Percentiles rank a stretch among this genome's conserved stretches.
Evolutionary conservation across 1,140 invertebrate species (phyloP).

Genomic region (Oncopodura yosiiana): DNA sequence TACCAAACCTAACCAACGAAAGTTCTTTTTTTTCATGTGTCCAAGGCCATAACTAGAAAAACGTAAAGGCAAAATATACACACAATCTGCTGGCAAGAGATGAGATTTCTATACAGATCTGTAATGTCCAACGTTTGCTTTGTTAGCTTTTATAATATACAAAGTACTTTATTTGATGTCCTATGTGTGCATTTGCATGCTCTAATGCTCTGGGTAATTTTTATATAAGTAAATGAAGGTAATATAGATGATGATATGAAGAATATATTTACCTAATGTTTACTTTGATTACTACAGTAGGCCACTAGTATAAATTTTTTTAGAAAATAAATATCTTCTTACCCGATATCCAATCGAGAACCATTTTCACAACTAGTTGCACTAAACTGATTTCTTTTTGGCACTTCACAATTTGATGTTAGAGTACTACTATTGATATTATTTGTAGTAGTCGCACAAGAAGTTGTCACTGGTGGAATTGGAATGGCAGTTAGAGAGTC

Average conservation of each 20-base stretch:
- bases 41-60: neutral
- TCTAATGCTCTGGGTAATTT: too few relatives aligned
- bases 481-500: slow-evolving; percentile 26
- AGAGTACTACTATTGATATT: neutral
- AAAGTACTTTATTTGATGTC: too few relatives aligned
- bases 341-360: slow-evolving; percentile 9
- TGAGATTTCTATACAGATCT: neutral
- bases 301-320: too few relatives aligned
- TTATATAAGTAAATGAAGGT: too few relatives aligned
- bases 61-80: neutral
- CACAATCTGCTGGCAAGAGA: neutral
- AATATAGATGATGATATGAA: too few relatives aligned
- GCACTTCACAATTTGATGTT: neutral
- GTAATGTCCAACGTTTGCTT: too few relatives aligned
- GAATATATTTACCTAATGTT: too few relatives aligned
- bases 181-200: too few relatives aligned
- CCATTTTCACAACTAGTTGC: neutral
- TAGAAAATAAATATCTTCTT: too few relatives aligned
- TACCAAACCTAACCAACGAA: neutral
- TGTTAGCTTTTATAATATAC: too few relatives aligned
- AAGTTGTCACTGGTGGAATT: slow-evolving; percentile 4
- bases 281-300: too few relatives aligned
- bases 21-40: slow-evolving; percentile 3
- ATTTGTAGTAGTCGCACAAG: neutral
- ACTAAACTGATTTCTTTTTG: slow-evolving; percentile 2